Evolutionary conservation across 2,113 vertebrate species (phyloP), one percentile per base, ranked within the genome.

Genomic region (Pandion haliaetus): DNA sequence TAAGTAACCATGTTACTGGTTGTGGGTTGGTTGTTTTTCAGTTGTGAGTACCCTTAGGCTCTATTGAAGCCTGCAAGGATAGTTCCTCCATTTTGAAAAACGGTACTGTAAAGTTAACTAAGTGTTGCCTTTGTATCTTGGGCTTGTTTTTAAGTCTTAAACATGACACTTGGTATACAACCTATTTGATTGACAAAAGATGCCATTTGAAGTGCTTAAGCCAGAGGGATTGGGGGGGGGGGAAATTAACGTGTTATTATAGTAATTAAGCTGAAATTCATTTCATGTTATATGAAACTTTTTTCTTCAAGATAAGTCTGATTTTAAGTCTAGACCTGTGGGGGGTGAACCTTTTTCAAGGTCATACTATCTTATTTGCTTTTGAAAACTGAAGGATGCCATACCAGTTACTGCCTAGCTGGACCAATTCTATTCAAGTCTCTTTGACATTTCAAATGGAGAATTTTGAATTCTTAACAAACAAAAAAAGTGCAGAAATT

Each of bases 201-300:
- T 93, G 73, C 52, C 86, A 63, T 92, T 71, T 86, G 65, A 95
- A 94, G 76, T 90, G 62, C 59, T 87, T 91, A 85, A 69, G 45
- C 62, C 94, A 96, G 85, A 95, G 86, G 80, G 86, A 92, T 34
- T 23, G 12, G 6, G 24, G 32, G 6, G 9, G 21, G n/a, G 6
- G 12, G 19, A 6, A 76, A 50, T 42, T 57, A 82, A 76, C 84
- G 92, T 95, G 74, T 88, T 95, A 38, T 52, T 72, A 50, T 36
- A 86, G 74, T 82, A 91, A 88, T 71, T 54, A 81, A 70, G 59
- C 45, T 94, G 49, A 96, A 88, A 96, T 90, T 91, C 72, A 85
- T 92, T 93, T 90, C 11, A n/a, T 52, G 15, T 88, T 86, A 42
- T 49, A 81, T 7, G 5, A 84, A 95, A 52, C 25, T 5, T 40